A percentile compares a stretch with the other conserved stretches of the same genome.
phyloP scores from a whole-genome alignment of 2,888 invertebrate species.

The Oconnorella tubifera region DNA sequence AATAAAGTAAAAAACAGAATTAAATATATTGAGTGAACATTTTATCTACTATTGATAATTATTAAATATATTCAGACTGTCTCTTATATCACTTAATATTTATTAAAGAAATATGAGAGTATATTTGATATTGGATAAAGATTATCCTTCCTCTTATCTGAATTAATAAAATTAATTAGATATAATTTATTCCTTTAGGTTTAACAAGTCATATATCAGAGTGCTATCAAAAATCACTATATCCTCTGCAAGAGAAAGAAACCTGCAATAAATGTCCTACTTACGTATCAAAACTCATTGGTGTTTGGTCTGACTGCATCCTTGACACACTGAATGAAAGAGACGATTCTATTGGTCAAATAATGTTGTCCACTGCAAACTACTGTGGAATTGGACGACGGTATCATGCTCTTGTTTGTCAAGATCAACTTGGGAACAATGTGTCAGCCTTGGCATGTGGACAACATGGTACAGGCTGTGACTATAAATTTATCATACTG shows the following conservation, averaged over 20 bases:
- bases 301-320: constrained; percentile 51
- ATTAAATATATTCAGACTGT: too few species aligned
- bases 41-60: too few species aligned
- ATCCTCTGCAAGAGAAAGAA: constrained; percentile 42
- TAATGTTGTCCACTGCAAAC: constrained; percentile 10
- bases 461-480: constrained; percentile 21
- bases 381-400: constrained; percentile 47
- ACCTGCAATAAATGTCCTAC: constrained; percentile 44
- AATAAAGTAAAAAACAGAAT: too few species aligned
- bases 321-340: constrained; percentile 33
- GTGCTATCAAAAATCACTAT: constrained; percentile 41
- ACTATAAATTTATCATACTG: too few species aligned
- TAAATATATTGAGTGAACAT: too few species aligned
- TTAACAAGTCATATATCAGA: constrained; percentile 24
- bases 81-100: too few species aligned
- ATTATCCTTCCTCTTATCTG: too few species aligned
- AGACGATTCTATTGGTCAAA: constrained; percentile 17
- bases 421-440: constrained; percentile 31
- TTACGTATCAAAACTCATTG: constrained; percentile 41
- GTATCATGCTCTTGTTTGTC: constrained; percentile 46
- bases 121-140: too few species aligned
- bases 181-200: too few species aligned
- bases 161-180: too few species aligned
- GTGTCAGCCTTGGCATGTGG: constrained; percentile 28
- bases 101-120: too few species aligned